phyloP scores from a whole-genome alignment of 2,113 vertebrate genomes.

The Emydura subglobosa region DNA sequence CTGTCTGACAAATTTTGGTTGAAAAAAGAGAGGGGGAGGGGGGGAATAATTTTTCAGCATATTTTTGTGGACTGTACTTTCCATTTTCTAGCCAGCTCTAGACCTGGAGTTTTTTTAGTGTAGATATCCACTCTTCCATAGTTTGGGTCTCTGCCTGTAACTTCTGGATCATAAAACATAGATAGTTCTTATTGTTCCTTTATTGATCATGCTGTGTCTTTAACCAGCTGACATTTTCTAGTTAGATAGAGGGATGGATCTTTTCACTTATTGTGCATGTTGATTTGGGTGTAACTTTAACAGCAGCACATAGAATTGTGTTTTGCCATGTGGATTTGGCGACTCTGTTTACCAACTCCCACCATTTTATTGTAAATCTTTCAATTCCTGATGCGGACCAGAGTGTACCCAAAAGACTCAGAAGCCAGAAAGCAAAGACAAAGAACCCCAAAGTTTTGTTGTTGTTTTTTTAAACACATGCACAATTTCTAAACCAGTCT shows the following conservation, averaged over 20 bases:
- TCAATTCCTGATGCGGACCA: neutral
- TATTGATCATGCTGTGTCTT: neutral
- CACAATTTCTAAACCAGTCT: neutral
- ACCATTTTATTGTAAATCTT: neutral
- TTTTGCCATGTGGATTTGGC: neutral
- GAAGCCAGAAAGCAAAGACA: constrained; percentile 6
- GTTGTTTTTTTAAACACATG: neutral
- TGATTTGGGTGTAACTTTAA: neutral
- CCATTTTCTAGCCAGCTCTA: neutral
- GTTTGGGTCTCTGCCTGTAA: neutral
- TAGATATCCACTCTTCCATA: neutral
- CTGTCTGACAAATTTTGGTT: neutral
- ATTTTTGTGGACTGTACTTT: neutral
- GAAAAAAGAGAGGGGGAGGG: neutral
- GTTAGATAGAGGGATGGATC: neutral
- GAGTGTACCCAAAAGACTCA: neutral
- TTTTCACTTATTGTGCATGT: neutral
- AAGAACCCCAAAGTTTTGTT: neutral
- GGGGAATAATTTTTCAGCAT: neutral
- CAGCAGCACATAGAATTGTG: neutral
- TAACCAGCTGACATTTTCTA: constrained; percentile 13
- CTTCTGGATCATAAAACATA: neutral
- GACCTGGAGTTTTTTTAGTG: neutral
- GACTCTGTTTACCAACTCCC: neutral
- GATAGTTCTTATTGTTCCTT: neutral